These are phyloP conservation scores for Heterochromis multidens DNA, from an alignment of 2,113 vertebrate species.

Conservation along the genomic window DNA sequence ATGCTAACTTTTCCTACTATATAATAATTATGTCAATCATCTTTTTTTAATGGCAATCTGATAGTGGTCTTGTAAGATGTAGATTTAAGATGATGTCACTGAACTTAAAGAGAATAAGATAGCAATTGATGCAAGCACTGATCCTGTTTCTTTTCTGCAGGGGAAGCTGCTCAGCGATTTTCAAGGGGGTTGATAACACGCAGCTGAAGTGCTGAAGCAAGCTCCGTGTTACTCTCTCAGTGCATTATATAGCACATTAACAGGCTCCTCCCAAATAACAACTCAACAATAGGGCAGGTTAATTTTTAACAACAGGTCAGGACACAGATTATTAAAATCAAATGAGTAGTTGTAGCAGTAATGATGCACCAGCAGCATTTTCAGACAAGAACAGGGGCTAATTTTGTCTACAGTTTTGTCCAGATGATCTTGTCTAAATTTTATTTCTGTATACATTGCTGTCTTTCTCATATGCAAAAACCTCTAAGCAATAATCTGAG, in stretches of 20 bases:
- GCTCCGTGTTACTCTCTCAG: conserved; percentile 5
- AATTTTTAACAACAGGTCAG: conserved; percentile 1
- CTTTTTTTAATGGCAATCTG: too few relatives aligned
- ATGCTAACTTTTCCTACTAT: neutral
- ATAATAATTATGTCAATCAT: neutral
- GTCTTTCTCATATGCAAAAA: neutral
- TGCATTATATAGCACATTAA: neutral
- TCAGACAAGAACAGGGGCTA: neutral
- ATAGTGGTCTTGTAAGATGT: neutral
- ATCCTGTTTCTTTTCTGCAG: conserved; percentile 43
- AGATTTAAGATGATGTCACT: neutral
- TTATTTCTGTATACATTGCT: neutral
- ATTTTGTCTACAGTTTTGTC: neutral
- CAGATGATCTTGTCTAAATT: neutral
- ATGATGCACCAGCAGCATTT: neutral
- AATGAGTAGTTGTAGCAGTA: neutral
- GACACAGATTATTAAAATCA: neutral
- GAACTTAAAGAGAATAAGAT: conserved; percentile 12
- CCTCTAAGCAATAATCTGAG: neutral
- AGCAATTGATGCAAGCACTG: neutral
- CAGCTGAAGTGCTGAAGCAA: conserved; percentile 49
- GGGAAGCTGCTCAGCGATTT: conserved; percentile 28
- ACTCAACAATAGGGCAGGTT: neutral
- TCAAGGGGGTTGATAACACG: conserved; percentile 26
- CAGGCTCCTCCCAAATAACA: neutral